These are phyloP conservation scores for Catostomus latipinnis DNA, from an alignment of 2,797 vertebrate species.

Conservation along the genomic window DNA sequence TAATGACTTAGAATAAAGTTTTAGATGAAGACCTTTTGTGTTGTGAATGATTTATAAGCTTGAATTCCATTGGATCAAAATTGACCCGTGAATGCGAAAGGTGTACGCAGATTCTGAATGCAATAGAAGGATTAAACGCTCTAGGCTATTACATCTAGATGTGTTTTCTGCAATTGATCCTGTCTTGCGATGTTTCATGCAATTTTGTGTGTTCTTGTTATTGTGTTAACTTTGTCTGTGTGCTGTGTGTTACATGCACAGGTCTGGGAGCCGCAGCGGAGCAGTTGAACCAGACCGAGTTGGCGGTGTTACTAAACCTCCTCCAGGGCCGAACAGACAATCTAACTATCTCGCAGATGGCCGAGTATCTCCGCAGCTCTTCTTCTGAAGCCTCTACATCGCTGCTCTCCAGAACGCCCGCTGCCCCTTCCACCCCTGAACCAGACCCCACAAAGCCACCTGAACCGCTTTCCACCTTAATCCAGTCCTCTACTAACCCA, in stretches of 20 bases:
- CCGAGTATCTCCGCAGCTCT: constrained; percentile 91
- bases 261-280: constrained; percentile 91
- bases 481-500: constrained; percentile 82
- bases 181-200: too few relatives aligned
- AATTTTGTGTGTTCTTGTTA: too few relatives aligned
- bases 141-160: too few relatives aligned
- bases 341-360: constrained; percentile 91
- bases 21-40: too few relatives aligned
- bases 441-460: constrained; percentile 86
- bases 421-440: constrained; percentile 63
- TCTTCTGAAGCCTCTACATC: constrained; percentile 63
- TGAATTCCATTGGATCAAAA: too few relatives aligned
- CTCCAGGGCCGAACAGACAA: constrained; percentile 94
- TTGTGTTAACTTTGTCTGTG: background rate
- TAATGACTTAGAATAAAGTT: too few relatives aligned
- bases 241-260: constrained; percentile 54
- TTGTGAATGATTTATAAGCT: too few relatives aligned
- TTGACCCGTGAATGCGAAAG: too few relatives aligned
- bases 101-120: too few relatives aligned
- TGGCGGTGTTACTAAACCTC: constrained; percentile 93
- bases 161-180: too few relatives aligned
- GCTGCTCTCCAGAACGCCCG: constrained; percentile 25
- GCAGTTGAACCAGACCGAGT: constrained; percentile 94
- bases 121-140: too few relatives aligned
- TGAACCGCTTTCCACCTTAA: constrained; percentile 90